Evolutionary conservation across 1,140 invertebrate genomes (phyloP), one percentile per base, ranked within the genome.

Genomic region (Lucilia sericata): DNA sequence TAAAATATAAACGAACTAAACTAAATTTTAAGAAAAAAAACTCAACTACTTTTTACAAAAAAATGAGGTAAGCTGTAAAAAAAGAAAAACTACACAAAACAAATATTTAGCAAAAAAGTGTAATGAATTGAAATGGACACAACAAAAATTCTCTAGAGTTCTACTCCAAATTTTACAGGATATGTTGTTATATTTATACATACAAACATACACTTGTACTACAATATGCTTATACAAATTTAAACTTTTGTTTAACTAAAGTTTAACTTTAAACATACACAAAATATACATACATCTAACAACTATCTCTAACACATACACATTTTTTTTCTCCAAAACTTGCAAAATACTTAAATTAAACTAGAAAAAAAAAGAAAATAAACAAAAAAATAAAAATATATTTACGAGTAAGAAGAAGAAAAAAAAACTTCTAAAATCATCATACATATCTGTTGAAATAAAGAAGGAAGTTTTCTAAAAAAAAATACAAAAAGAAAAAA

Each of bases 41-140:
- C 65, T 21, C n/a, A n/a, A 21, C n/a, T 65, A 30, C 25, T 30
- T 2, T 30, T 30, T 30, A 3, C 25, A 65, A 21, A 70, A 70
- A 70, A 70, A 70, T 70, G n/a, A 70, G n/a, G 65, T 21, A 70
- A 70, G 21, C 21, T 70, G n/a, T 21, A 70, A 70, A 25, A 70
- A 21, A 21, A 21, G n/a, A 70, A 80, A 47, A 49, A 49, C n/a
- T 51, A 25, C 42, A 49, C 25, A 30, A 30, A 70, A 70, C 51
- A 13, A 42, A 75, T 25, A 34, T 30, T 30, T 30, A 36, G 34
- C 36, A 25, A n/a, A 80, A 19, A 80, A 80, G 42, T 25, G 76
- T 51, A 80, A 80, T 80, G 76, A 80, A 80, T 80, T 80, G 76
- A 80, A 80, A 80, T 80, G 76, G 76, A 80, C 76, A 49, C 42